Base-by-base conservation (phyloP, 2,113 vertebrate genomes). In the Apteryx owenii region DNA sequence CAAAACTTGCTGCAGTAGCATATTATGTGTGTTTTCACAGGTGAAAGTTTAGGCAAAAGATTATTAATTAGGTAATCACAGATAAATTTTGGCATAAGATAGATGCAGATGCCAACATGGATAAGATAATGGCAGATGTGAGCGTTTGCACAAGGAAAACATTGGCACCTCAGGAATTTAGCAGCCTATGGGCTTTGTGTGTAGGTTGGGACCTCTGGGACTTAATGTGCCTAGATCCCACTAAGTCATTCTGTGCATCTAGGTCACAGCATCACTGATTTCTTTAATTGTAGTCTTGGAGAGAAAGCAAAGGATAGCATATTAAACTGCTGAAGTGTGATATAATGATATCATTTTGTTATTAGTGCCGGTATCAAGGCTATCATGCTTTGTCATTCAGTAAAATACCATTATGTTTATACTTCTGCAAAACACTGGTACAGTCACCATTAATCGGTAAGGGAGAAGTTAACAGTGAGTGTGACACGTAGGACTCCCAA, bases 371-470 rank as follows among this genome's bases (percentile, higher is more conserved):
- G 15, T 81, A 88, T 26, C 20, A 36, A 65, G 44, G 75, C n/a
- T 75, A 36, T 82, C 56, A 50, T 20, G 75, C 36, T 44, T 60
- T 76, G 81, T 94, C 70, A 95, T 48, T 69, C 62, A 50, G 7
- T 36, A 15, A 93, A 95, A 36, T 54, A 64, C 36, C 51, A 76
- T n/a, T n/a, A 48, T 19, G 31, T 23, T 85, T 77, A 12, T 12
- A 72, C 42, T 90, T 56, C 38, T 58, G 75, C 66, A 88, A 70
- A 73, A 85, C 87, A 10, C 33, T 26, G 42, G 33, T 26, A 75
- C 26, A 89, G 68, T 93, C 92, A 96, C 23, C 51, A 23, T 71
- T 76, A 95, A 81, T 95, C 91, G 90, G 70, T 20, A 48, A 10
- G 23, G 51, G 62, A 36, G 92, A 81, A 73, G 73, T 62, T 65